phyloP scores from a whole-genome alignment of 2,888 invertebrate genomes.

The Theretra japonica region DNA sequence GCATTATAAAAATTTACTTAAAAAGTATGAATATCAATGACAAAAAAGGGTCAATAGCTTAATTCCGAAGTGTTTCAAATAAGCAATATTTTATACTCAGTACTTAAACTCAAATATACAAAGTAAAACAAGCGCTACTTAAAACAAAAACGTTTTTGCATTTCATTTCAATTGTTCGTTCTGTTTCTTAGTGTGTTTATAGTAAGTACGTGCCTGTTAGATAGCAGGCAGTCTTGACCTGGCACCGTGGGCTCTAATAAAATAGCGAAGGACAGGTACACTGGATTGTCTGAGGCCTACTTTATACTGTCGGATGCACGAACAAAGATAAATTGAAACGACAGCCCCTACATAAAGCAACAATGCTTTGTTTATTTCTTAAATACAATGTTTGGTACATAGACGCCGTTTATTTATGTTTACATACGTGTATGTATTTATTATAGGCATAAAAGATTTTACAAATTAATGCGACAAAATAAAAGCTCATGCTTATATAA shows the following conservation, averaged over 20 bases:
- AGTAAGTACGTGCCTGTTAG: conserved; percentile 7
- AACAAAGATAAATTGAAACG: conserved; percentile 66
- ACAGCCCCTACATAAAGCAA: conserved; percentile 42
- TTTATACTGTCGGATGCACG: conserved; percentile 61
- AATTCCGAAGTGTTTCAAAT: too few species aligned
- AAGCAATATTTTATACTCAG: too few species aligned
- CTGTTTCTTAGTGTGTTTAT: not conserved
- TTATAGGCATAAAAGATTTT: too few species aligned
- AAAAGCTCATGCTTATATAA: too few species aligned
- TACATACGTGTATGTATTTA: not conserved
- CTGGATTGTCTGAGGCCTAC: conserved; percentile 39
- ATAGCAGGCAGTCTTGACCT: conserved; percentile 15
- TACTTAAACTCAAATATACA: too few species aligned
- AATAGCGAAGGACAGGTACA: conserved; percentile 30
- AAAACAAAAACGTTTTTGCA: not conserved
- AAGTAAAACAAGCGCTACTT: not conserved
- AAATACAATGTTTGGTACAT: not conserved
- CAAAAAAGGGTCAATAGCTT: too few species aligned
- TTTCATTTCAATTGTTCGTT: not conserved
- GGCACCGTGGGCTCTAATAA: conserved; percentile 21
- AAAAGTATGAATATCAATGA: too few species aligned
- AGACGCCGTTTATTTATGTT: not conserved
- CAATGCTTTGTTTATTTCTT: conserved; percentile 19
- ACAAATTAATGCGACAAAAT: too few species aligned
- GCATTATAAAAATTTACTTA: too few species aligned